Percentiles rank a stretch among this genome's conserved stretches.
phyloP scores from a whole-genome alignment of 2,113 vertebrate genomes.

The Oxygymnocypris stewartii region DNA sequence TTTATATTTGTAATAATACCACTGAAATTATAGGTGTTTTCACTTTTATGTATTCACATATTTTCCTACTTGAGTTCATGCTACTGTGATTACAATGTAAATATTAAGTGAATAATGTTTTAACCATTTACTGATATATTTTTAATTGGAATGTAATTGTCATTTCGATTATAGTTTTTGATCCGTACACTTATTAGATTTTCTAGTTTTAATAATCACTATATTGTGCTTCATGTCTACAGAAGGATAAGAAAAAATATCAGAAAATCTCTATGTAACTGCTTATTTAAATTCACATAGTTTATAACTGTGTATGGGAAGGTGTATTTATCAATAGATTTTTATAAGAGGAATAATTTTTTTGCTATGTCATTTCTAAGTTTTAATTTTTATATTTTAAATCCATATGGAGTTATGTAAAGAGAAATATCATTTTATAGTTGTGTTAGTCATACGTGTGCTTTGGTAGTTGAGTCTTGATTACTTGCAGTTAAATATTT shows the following conservation, averaged over 20 bases:
- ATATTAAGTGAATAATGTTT: conserved; percentile 99
- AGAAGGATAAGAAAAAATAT: conserved; percentile 91
- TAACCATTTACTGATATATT: conserved; percentile 99
- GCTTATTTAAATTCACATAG: conserved; percentile 98
- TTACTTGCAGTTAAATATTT: conserved; percentile 99
- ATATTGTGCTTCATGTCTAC: conserved; percentile 96
- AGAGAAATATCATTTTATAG: conserved; percentile 94
- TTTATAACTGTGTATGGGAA: conserved; percentile 99
- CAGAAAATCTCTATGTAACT: conserved; percentile 93
- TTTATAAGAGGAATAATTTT: conserved; percentile 96
- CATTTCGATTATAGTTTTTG: conserved; percentile 98
- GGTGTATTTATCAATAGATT: conserved; percentile 99
- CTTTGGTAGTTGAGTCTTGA: conserved; percentile 93
- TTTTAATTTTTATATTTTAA: conserved; percentile 99
- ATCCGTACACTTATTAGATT: conserved; percentile 95
- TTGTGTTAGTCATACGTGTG: conserved; percentile 99
- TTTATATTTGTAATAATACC: conserved; percentile 92
- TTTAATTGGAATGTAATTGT: conserved; percentile 99
- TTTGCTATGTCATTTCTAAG: conserved; percentile 99
- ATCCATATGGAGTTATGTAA: conserved; percentile 94
- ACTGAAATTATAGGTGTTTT: conserved; percentile 90
- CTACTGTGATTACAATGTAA: conserved; percentile 99
- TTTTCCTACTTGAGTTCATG: conserved; percentile 99
- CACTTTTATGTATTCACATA: conserved; percentile 99
- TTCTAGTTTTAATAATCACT: conserved; percentile 99